Conservation (phyloP, 2,888 invertebrate genomes). For the Scaptomyza caliginosa region DNA sequence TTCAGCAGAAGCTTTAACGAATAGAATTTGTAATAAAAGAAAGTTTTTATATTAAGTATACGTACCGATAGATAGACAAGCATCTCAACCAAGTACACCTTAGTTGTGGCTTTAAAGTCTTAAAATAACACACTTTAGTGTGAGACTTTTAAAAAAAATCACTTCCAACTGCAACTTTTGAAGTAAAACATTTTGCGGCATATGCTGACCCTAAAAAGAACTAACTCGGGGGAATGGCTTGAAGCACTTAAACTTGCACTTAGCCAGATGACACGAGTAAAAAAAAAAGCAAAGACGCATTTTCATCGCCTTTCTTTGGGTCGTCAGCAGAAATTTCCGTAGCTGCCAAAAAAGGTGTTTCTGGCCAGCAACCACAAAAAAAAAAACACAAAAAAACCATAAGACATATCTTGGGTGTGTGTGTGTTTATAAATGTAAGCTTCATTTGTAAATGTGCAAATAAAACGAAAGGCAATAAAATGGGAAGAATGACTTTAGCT, state of each 20-base stretch:
- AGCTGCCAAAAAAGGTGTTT: conserved; percentile 70
- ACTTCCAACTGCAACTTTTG: conserved; percentile 17
- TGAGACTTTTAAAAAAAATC: conserved; percentile 10
- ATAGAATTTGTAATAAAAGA: too few species aligned
- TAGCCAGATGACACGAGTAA: conserved; percentile 54
- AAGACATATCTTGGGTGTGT: conserved; percentile 38
- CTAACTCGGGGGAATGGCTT: neutral
- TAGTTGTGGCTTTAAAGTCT: neutral
- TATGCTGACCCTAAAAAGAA: conserved; percentile 6
- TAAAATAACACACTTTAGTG: neutral
- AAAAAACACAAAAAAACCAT: conserved; percentile 29
- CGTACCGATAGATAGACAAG: too few species aligned
- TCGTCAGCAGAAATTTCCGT: conserved; percentile 20
- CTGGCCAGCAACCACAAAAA: conserved; percentile 18
- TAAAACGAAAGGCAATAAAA: conserved; percentile 76
- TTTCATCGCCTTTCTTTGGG: conserved; percentile 30
- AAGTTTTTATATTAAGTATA: too few species aligned
- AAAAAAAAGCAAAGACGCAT: conserved; percentile 23
- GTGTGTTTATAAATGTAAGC: conserved; percentile 25
- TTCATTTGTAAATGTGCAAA: conserved; percentile 77
- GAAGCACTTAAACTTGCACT: conserved; percentile 61
- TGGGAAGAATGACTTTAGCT: conserved; percentile 12
- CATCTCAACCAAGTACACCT: neutral
- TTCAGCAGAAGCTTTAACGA: too few species aligned
- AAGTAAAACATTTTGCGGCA: neutral